Percentiles rank a stretch among this genome's conserved stretches.
Evolutionary conservation across 2,888 invertebrate species (phyloP).

Genomic region (Chrysolina americana): DNA sequence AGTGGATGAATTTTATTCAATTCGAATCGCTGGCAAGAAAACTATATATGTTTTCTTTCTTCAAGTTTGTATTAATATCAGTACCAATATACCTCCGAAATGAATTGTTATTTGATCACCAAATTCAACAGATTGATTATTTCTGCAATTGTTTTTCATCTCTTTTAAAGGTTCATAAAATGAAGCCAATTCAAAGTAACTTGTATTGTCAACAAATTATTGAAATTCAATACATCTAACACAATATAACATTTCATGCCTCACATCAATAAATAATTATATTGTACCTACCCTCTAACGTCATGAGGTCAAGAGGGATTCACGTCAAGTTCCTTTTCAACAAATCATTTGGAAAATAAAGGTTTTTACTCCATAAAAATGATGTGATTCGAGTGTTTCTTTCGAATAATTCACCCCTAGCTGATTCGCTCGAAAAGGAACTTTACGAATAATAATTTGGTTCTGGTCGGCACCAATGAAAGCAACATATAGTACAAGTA

Average conservation of each 20-base stretch:
- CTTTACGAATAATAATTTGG: slow-evolving; percentile 36
- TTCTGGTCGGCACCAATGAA: slow-evolving; percentile 44
- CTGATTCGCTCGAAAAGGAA: slow-evolving; percentile 30
- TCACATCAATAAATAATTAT: slow-evolving; percentile 31
- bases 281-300: background rate
- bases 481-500: slow-evolving; percentile 35
- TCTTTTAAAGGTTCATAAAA: too few species aligned
- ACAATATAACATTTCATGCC: slow-evolving; percentile 25
- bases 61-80: too few species aligned
- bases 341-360: slow-evolving; percentile 1
- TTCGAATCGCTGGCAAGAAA: too few species aligned
- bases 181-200: too few species aligned
- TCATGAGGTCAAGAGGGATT: background rate
- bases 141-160: too few species aligned
- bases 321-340: slow-evolving; percentile 30
- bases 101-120: too few species aligned
- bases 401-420: background rate
- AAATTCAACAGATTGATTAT: too few species aligned
- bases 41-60: too few species aligned
- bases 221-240: background rate
- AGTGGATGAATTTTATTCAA: too few species aligned
- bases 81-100: too few species aligned
- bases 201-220: background rate
- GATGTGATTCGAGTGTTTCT: background rate
- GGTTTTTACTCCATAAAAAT: background rate